Base-by-base conservation (phyloP, 2,888 invertebrate species). In the Drosophila rubida region DNA sequence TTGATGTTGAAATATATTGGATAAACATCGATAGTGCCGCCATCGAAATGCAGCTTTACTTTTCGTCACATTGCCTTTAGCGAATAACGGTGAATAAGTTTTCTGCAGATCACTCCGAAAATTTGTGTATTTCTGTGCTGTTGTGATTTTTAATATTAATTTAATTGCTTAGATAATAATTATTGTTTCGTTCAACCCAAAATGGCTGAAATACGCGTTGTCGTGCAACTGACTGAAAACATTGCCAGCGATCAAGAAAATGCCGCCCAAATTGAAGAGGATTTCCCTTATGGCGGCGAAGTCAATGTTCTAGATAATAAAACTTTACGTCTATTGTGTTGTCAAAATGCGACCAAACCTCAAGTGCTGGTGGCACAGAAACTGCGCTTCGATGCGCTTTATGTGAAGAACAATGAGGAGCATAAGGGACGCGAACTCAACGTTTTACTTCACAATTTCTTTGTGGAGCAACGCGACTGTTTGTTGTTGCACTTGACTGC, bases 271-370 rank as follows among this genome's bases (percentile, higher is more conserved):
- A 13, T 13, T 30, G 30, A 11, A n/a, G 32, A 32, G 3, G n/a
- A 32, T 14, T 14, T 14, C 2, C 14, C 13, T 1, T 37, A 14
- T 37, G 35, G 35, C 14, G 65, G 79, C 16, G 60, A 72, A 55
- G 54, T 83, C 5, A 65, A 51, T 3, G 22, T 78, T 19, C 14
- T 75, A 45, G 71, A 79, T 44, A 60, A 64, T 1, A 63, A 37
- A 37, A 37, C 35, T 2, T 37, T 37, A 7, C 35, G 35, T 14
- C 14, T 37, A 37, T 14, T 37, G 6, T 37, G 35, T 2, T 37
- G 35, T 6, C 35, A 37, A 7, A 37, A 37, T 7, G 7, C 35
- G 2, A 14, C 35, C 2, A 37, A 37, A 7, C 35, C 35, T 6
- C 35, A 37, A 37, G 35, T 37, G 14, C 5, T 37, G 35, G 35